These are phyloP conservation scores for Gonocerus acuteangulatus DNA, from an alignment of 2,888 invertebrate species.

Conservation along the genomic window DNA sequence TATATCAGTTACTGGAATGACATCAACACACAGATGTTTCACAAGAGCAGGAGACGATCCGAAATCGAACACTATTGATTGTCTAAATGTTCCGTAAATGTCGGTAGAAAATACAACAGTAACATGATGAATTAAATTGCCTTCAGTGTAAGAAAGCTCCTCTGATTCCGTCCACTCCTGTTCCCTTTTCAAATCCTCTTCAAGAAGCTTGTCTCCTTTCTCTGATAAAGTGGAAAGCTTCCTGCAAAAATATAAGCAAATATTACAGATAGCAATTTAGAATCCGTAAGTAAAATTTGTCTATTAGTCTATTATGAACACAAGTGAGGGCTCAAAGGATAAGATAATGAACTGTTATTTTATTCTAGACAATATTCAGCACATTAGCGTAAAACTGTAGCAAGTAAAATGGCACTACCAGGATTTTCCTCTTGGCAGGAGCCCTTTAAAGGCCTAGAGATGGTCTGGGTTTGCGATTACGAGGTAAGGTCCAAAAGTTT, in stretches of 20 bases:
- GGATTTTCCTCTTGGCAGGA: too few relatives aligned
- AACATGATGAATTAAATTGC: slow-evolving; percentile 44
- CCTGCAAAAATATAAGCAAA: slow-evolving; percentile 6
- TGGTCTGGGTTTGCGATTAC: too few relatives aligned
- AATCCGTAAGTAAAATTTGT: background rate
- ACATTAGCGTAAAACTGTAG: too few relatives aligned
- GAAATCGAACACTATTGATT: slow-evolving; percentile 69
- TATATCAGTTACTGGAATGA: slow-evolving; percentile 59
- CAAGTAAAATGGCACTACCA: too few relatives aligned
- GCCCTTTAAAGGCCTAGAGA: too few relatives aligned
- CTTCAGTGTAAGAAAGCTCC: slow-evolving; percentile 28
- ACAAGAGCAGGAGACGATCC: slow-evolving; percentile 57
- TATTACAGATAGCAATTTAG: too few relatives aligned
- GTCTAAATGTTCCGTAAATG: slow-evolving; percentile 64
- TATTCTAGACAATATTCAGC: too few relatives aligned
- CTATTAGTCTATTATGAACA: background rate
- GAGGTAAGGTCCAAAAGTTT: too few relatives aligned
- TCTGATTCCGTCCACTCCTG: slow-evolving; percentile 46
- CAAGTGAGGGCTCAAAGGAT: too few relatives aligned
- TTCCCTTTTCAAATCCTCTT: slow-evolving; percentile 47
- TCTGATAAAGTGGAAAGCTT: slow-evolving; percentile 17
- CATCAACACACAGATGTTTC: slow-evolving; percentile 65
- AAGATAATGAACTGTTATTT: too few relatives aligned
- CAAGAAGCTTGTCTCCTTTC: slow-evolving; percentile 37
- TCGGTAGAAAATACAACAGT: slow-evolving; percentile 57